Percentiles rank a stretch among this genome's conserved stretches.
phyloP scores from a whole-genome alignment of 2,888 invertebrate species.

The Melanostoma scalare region DNA sequence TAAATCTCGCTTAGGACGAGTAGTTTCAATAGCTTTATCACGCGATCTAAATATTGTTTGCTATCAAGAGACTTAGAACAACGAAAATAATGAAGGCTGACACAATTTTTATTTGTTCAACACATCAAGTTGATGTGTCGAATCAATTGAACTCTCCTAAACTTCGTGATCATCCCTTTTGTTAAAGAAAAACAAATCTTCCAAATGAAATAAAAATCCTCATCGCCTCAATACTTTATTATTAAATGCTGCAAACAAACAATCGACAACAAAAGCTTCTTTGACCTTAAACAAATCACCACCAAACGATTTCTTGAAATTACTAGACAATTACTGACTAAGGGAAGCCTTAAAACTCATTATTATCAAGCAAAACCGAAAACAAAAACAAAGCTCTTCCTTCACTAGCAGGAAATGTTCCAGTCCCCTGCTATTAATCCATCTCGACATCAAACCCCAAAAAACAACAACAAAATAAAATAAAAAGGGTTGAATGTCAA shows the following conservation, averaged over 20 bases:
- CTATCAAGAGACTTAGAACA: too few relatives aligned
- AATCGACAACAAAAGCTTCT: constrained; percentile 30
- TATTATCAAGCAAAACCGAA: constrained; percentile 1
- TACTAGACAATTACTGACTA: constrained; percentile 45
- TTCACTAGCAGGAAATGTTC: constrained; percentile 18
- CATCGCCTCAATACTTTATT: too few relatives aligned
- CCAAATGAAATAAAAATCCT: too few relatives aligned
- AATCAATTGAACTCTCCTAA: too few relatives aligned
- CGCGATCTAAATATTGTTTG: too few relatives aligned
- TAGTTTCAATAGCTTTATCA: too few relatives aligned
- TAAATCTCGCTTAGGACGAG: too few relatives aligned
- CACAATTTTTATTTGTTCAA: too few relatives aligned
- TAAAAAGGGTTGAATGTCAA: constrained; percentile 39
- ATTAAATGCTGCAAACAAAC: neutral
- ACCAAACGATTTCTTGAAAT: constrained; percentile 15
- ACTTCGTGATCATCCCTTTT: too few relatives aligned
- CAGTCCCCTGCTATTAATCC: constrained; percentile 7
- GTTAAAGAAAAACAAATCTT: too few relatives aligned
- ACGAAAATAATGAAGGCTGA: too few relatives aligned
- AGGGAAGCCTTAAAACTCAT: constrained; percentile 38
- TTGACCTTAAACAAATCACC: constrained; percentile 42
- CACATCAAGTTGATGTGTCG: too few relatives aligned
- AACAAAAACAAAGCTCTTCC: neutral
- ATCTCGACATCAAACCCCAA: constrained; percentile 14
- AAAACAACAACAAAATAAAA: neutral